Evolutionary conservation across 2,888 invertebrate species (phyloP).

Genomic region (Linnaemya vulpina): DNA sequence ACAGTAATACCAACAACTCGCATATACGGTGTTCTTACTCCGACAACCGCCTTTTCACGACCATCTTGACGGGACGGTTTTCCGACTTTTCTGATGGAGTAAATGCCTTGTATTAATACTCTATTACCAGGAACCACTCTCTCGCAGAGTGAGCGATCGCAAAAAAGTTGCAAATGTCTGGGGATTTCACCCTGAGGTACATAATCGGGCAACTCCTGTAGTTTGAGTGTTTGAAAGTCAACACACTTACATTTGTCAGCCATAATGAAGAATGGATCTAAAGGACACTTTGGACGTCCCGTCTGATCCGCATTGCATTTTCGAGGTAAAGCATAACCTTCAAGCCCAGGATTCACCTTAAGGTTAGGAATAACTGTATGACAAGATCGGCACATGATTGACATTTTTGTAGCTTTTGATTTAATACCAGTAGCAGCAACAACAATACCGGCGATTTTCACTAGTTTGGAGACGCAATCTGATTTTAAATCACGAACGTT

Average conservation of each 20-base stretch:
- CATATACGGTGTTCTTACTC: constrained; percentile 96
- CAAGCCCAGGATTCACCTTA: constrained; percentile 95
- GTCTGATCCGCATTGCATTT: constrained; percentile 98
- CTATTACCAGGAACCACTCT: constrained; percentile 97
- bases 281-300: constrained; percentile 95
- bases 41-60: constrained; percentile 91
- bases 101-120: constrained; percentile 96
- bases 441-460: constrained; percentile 98
- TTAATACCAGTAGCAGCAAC: constrained; percentile 96
- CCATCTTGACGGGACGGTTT: constrained; percentile 87
- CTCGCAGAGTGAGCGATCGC: constrained; percentile 96
- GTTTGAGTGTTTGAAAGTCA: constrained; percentile 98
- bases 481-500: constrained; percentile 95
- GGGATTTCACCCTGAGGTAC: constrained; percentile 98
- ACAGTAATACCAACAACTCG: constrained; percentile 96
- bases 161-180: constrained; percentile 96
- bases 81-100: constrained; percentile 94
- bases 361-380: constrained; percentile 94
- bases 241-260: constrained; percentile 99
- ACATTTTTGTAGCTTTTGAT: constrained; percentile 97
- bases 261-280: constrained; percentile 99
- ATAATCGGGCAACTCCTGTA: constrained; percentile 97
- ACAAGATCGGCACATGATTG: constrained; percentile 97
- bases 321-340: constrained; percentile 97
- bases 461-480: constrained; percentile 94